Evolutionary conservation across 2,113 vertebrate genomes (phyloP).

Genomic region (Galbula dea): DNA sequence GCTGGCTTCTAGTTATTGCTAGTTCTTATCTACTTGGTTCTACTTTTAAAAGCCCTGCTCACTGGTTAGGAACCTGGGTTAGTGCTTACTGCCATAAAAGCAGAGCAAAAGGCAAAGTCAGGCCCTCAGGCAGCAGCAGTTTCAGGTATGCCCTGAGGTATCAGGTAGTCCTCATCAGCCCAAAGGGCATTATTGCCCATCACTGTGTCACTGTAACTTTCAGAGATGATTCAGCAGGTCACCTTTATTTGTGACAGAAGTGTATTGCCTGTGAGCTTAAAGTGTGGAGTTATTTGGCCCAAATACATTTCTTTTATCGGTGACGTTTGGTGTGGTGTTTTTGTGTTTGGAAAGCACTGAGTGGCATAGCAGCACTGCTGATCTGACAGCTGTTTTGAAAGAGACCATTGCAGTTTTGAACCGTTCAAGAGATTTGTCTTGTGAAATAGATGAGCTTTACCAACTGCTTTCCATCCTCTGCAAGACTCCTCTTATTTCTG

Average conservation of each 20-base stretch:
- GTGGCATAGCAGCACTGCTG: not conserved
- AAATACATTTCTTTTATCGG: not conserved
- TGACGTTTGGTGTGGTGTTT: not conserved
- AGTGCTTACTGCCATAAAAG: not conserved
- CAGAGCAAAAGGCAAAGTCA: not conserved
- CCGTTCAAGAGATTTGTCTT: not conserved
- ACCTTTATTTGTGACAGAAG: not conserved
- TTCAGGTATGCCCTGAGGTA: not conserved
- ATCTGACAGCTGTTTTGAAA: not conserved
- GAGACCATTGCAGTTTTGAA: not conserved
- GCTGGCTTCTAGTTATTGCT: not conserved
- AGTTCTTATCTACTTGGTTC: rapidly evolving
- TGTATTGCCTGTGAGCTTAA: not conserved
- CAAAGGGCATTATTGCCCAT: not conserved
- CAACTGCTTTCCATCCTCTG: not conserved
- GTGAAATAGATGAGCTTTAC: not conserved
- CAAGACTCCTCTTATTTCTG: not conserved
- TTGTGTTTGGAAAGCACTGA: not conserved
- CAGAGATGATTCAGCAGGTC: not conserved
- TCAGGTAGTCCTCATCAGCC: not conserved
- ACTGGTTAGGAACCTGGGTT: not conserved
- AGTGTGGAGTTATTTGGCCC: not conserved
- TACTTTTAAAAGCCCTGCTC: not conserved
- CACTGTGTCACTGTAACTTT: not conserved
- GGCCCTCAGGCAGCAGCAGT: not conserved